A percentile compares a stretch with the other conserved stretches of the same genome.
Conservation (phyloP, 2,797 vertebrate species). For the Ctenosaura bakeri region DNA sequence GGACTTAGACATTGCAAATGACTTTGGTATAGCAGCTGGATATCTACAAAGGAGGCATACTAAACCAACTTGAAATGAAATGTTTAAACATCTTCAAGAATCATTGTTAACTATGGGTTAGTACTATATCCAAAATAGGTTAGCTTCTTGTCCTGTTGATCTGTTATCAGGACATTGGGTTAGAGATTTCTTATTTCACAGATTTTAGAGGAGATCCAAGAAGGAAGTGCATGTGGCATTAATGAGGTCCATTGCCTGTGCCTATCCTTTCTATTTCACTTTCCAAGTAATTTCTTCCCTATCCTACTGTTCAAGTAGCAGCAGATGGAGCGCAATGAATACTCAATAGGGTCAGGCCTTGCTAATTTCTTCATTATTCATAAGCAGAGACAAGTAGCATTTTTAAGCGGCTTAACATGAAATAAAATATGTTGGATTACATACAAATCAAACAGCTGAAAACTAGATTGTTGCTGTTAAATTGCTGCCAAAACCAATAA, state of each 20-base stretch:
- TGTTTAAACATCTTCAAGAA: not conserved
- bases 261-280: not conserved
- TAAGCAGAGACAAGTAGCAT: slow-evolving; percentile 4
- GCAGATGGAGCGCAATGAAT: not conserved
- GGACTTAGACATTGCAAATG: not conserved
- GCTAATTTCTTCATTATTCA: not conserved
- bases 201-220: not conserved
- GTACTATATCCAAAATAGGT: not conserved
- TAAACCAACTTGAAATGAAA: not conserved
- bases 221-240: not conserved
- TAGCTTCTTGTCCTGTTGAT: not conserved
- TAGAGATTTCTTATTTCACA: not conserved
- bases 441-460: slow-evolving; percentile 31
- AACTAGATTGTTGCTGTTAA: slow-evolving; percentile 32
- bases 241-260: not conserved
- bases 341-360: not conserved
- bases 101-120: not conserved
- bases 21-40: not conserved
- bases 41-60: not conserved
- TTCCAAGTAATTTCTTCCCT: not conserved
- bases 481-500: slow-evolving; percentile 20
- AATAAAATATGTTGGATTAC: slow-evolving; percentile 31
- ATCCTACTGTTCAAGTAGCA: not conserved
- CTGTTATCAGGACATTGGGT: not conserved
- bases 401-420: slow-evolving; percentile 16